Base-by-base conservation (phyloP, 2,113 vertebrate genomes). In the Struthio camelus region DNA sequence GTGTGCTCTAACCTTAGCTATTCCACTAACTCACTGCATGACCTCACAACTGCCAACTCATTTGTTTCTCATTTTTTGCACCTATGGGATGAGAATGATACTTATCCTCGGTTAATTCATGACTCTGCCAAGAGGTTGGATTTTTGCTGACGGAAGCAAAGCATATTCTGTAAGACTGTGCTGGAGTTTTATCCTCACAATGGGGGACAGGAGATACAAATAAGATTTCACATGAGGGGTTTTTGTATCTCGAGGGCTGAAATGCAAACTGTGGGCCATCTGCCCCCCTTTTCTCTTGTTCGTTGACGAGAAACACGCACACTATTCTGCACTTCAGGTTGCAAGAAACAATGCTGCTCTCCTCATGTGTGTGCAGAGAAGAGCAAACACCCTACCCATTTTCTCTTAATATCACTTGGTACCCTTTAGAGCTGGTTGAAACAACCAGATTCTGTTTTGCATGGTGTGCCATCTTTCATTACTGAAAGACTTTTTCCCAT, bases 61-160 rank as follows among this genome's bases (percentile, higher is more conserved):
- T 93, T 96, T 94, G 72, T 72, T 95, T 90, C 90, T 94, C 54
- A 61, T 88, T 94, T 56, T 87, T 93, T 91, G 84, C 32, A 91
- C 81, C 93, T 93, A 85, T 78, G 78, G 71, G 67, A 89, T 85
- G 56, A 78, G 76, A 94, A 56, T 0, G 24, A 85, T 83, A 71
- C 54, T 94, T 93, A 62, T 42, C 50, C 85, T 75, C 71, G 85
- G 66, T 80, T 87, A 92, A 85, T 91, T 94, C 87, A 54, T 25
- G 19, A 73, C 36, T 94, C 46, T 87, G 89, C 82, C 8, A 7
- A 87, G 54, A 61, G 81, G 62, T 73, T 80, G 80, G 85, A 51
- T 87, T 95, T 95, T 94, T 95, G 95, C 91, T 87, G 89, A 94
- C 1, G 20, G 75, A 96, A 89, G 79, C 11, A 2, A 80, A 96